Evolutionary conservation across 2,888 invertebrate species (phyloP), one percentile per base, ranked within the genome.

Genomic region (Euzophera pinguis): DNA sequence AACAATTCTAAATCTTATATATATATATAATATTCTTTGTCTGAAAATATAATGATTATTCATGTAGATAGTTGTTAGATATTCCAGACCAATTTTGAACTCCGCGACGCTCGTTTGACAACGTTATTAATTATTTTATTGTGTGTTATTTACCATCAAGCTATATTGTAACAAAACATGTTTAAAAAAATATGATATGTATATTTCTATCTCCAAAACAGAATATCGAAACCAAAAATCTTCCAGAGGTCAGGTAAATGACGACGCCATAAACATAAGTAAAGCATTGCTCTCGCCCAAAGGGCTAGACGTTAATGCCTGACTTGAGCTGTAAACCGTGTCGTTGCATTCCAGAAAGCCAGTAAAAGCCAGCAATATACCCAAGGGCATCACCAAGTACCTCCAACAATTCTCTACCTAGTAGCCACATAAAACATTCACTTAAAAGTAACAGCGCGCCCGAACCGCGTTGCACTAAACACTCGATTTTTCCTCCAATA

Each of bases 401-500:
- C 42, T 42, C 37, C 13, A 47, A 32, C 37, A 45, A 32, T 45
- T 16, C 41, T 14, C 16, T 35, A 42, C 16, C 51, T 41, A 49
- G 53, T 53, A 17, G 34, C 52, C 32, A 47, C 53, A 53, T 58
- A 54, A 58, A 58, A 56, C 49, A 58, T 58, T 58, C 53, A 58
- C 56, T 53, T 51, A 49, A 50, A 43, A 43, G 27, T 45, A 37
- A 43, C 17, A 14, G 16, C 5, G 12, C 16, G n/a, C 42, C 41
- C 22, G 43, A 53, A 47, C 39, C 47, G 47, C 55, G 35, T 52
- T 52, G 43, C 54, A 58, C 60, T 65, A 62, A 68, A 64, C 65
- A 61, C 62, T 67, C 61, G 59, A 60, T 64, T 65, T 59, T 58
- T 51, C 58, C 55, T 50, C 59, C 65, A 66, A 64, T 60, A 62